These are phyloP conservation scores for Euclidia mi DNA, from an alignment of 2,888 invertebrate species.

Conservation along the genomic window DNA sequence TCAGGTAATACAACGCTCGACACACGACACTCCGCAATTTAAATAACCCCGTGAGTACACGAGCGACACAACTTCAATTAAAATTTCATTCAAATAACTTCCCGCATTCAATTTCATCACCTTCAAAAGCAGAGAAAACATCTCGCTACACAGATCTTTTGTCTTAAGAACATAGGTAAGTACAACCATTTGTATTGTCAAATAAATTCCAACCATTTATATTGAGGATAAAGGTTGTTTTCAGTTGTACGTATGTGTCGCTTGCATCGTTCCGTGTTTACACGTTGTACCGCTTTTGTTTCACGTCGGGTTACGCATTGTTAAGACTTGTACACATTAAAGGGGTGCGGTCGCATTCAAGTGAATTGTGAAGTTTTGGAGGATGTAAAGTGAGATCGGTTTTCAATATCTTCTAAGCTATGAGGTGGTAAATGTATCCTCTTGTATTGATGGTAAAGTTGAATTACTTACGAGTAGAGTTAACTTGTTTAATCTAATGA, in stretches of 20 bases:
- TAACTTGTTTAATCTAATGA: no score
- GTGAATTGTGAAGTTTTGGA: background rate
- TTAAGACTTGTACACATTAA: slow-evolving; percentile 9
- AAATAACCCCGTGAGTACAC: slow-evolving; percentile 34
- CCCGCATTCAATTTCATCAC: slow-evolving; percentile 11
- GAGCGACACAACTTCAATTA: slow-evolving; percentile 25
- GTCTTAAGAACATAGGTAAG: slow-evolving; percentile 30
- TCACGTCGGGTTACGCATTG: slow-evolving; percentile 7
- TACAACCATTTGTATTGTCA: slow-evolving; percentile 10
- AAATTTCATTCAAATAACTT: slow-evolving; percentile 12
- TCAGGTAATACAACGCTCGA: slow-evolving; percentile 37
- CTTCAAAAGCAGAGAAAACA: slow-evolving; percentile 5
- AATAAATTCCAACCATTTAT: slow-evolving; percentile 33
- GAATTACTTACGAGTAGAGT: no score
- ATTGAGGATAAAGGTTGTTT: slow-evolving; percentile 36
- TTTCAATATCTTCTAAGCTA: no score
- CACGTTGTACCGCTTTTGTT: slow-evolving; percentile 25
- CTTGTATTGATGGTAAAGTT: no score
- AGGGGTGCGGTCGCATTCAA: background rate
- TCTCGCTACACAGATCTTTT: slow-evolving; percentile 15
- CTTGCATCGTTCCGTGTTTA: slow-evolving; percentile 11
- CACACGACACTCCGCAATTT: slow-evolving; percentile 13
- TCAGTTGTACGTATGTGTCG: slow-evolving; percentile 25
- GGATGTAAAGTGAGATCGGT: background rate
- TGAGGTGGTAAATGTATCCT: no score